Conservation (phyloP, 2,797 vertebrate species). For the Gymnoscopelus microlampas region DNA sequence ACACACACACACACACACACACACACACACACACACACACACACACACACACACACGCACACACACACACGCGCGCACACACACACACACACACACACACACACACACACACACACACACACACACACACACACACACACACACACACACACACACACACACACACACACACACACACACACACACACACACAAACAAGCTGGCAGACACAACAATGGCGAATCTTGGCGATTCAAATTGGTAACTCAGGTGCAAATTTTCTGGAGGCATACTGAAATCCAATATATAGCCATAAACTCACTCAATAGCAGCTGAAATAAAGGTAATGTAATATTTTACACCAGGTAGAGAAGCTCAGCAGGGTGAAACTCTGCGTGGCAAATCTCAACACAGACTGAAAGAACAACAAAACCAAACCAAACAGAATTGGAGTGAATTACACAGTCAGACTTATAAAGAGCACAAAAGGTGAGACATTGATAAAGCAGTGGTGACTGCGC, state of each 20-base stretch:
- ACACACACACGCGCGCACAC: slow-evolving; percentile 14
- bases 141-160: background rate
- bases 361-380: slow-evolving; percentile 44
- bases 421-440: slow-evolving; percentile 37
- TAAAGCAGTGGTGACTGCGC: background rate
- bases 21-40: slow-evolving; percentile 1
- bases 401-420: slow-evolving; percentile 29
- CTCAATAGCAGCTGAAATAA: slow-evolving; percentile 41
- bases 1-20: background rate
- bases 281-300: slow-evolving; percentile 37
- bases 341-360: slow-evolving; percentile 51
- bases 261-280: slow-evolving; percentile 37
- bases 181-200: no score
- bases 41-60: background rate
- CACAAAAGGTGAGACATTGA: slow-evolving; percentile 22
- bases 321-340: slow-evolving; percentile 64
- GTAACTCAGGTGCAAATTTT: slow-evolving; percentile 3
- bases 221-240: no score
- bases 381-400: slow-evolving; percentile 55
- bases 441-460: slow-evolving; percentile 37
- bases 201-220: no score
- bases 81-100: background rate
- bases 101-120: no score
- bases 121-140: no score
- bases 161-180: slow-evolving; percentile 2